Percentiles rank a stretch among this genome's conserved stretches.
Conservation (phyloP, 2,113 vertebrate species). For the Pelusios castaneus region DNA sequence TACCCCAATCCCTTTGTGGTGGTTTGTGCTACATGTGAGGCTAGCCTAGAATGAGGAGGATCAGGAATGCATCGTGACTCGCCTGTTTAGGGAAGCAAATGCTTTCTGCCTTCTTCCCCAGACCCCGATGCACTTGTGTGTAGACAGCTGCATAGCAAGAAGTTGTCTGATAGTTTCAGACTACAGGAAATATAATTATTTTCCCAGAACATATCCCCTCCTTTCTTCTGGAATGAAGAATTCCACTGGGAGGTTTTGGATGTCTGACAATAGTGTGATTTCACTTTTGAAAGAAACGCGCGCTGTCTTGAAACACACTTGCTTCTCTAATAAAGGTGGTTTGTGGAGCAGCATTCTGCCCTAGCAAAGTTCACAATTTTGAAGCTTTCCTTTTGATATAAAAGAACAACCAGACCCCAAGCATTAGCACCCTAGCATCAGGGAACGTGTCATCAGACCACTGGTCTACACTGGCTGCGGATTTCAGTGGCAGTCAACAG, state of each 20-base stretch:
- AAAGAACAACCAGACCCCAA: neutral
- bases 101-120: neutral
- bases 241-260: neutral
- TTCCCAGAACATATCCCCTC: neutral
- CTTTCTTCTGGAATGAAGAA: neutral
- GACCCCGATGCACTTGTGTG: neutral
- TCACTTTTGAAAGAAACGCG: neutral
- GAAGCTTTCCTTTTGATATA: neutral
- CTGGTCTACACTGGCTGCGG: neutral
- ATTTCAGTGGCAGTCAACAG: too few species aligned
- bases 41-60: neutral
- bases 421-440: neutral
- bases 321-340: too few species aligned
- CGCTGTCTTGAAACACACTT: neutral
- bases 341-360: neutral
- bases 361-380: neutral
- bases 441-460: neutral
- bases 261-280: neutral
- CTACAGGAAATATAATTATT: neutral
- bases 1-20: neutral
- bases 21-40: neutral
- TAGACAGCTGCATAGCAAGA: neutral
- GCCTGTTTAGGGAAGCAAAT: neutral
- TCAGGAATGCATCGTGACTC: neutral
- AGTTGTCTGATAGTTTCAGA: neutral